Evolutionary conservation across 2,888 invertebrate genomes (phyloP).

Genomic region (Orthosia incerta): DNA sequence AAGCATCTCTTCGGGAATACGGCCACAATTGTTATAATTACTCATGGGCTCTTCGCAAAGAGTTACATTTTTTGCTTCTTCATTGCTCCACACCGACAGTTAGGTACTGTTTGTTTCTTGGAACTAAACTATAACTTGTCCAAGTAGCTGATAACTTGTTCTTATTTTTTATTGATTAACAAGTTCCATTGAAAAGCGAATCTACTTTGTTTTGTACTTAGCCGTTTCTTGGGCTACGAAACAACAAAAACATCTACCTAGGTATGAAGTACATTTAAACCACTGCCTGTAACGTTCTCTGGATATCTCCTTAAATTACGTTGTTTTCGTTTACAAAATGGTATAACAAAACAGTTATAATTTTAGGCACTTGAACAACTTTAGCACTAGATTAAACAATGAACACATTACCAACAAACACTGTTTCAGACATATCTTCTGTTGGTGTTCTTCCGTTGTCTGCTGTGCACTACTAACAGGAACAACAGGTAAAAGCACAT

Average conservation of each 20-base stretch:
- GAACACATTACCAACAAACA: conserved; percentile 83
- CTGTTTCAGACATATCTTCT: conserved; percentile 83
- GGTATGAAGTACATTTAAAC: conserved; percentile 26
- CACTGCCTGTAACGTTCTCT: conserved; percentile 10
- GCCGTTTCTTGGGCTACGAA: background rate
- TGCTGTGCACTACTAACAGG: conserved; percentile 79
- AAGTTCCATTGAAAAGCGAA: conserved; percentile 5
- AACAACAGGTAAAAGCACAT: conserved; percentile 80
- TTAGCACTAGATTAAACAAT: conserved; percentile 44
- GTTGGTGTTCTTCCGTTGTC: conserved; percentile 79
- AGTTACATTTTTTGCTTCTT: conserved; percentile 35
- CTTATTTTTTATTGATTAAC: conserved; percentile 8
- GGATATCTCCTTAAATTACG: conserved; percentile 25
- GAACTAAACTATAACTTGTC: conserved; percentile 22
- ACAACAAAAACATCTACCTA: conserved; percentile 8
- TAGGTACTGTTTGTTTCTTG: conserved; percentile 35
- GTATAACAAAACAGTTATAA: conserved; percentile 25
- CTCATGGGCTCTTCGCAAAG: conserved; percentile 14
- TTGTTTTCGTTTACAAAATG: conserved; percentile 27
- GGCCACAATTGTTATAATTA: conserved; percentile 45
- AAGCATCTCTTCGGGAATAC: conserved; percentile 29
- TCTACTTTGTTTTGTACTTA: background rate
- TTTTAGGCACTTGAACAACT: conserved; percentile 39
- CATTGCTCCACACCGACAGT: conserved; percentile 10
- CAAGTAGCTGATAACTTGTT: conserved; percentile 16